phyloP scores from a whole-genome alignment of 2,888 invertebrate species.

The Mylabris sibirica region DNA sequence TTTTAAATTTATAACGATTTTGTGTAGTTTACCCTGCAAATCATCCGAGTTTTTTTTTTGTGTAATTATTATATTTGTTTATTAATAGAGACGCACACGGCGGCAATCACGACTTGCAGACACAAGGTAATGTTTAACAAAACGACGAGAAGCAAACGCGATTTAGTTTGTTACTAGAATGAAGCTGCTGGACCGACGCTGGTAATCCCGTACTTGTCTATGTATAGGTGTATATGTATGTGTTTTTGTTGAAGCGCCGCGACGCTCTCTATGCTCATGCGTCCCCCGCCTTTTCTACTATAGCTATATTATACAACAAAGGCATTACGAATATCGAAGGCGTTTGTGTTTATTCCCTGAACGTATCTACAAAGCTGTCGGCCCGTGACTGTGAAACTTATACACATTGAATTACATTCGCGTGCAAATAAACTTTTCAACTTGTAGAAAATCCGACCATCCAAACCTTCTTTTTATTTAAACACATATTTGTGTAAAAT shows the following conservation, averaged over 20 bases:
- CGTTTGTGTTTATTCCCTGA: slow-evolving; percentile 62
- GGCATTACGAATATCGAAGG: slow-evolving; percentile 60
- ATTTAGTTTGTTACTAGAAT: slow-evolving; percentile 56
- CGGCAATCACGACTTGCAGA: slow-evolving; percentile 32
- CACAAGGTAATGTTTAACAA: slow-evolving; percentile 43
- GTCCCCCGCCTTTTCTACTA: slow-evolving; percentile 56
- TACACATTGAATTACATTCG: slow-evolving; percentile 47
- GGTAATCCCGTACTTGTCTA: slow-evolving; percentile 62
- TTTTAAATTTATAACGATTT: slow-evolving; percentile 12
- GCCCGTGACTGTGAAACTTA: slow-evolving; percentile 51
- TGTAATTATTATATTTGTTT: slow-evolving; percentile 14
- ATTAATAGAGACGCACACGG: slow-evolving; percentile 12
- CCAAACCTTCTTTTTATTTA: not conserved
- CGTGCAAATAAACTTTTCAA: slow-evolving; percentile 41
- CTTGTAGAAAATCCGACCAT: not conserved
- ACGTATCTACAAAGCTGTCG: slow-evolving; percentile 61
- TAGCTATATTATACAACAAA: slow-evolving; percentile 51
- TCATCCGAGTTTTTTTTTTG: not conserved
- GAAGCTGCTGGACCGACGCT: slow-evolving; percentile 60
- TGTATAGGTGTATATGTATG: not conserved
- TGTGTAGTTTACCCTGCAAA: slow-evolving; percentile 29
- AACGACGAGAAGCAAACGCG: slow-evolving; percentile 55
- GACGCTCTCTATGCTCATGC: slow-evolving; percentile 61
- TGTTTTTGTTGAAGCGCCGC: slow-evolving; percentile 58
- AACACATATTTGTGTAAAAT: not conserved